Evolutionary conservation across 2,797 vertebrate species (phyloP).

Genomic region (Kryptolebias ocellatus): DNA sequence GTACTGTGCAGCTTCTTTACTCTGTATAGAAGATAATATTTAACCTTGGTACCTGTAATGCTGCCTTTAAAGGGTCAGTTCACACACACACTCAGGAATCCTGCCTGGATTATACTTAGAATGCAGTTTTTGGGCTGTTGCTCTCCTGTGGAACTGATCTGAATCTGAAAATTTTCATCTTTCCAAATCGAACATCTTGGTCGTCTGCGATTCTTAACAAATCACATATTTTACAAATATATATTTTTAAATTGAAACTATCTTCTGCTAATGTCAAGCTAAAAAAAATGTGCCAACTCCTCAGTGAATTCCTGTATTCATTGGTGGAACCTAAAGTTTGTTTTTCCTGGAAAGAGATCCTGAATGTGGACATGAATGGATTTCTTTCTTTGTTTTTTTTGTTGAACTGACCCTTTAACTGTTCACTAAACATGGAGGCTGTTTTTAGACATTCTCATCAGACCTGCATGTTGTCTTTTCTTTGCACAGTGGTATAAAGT

Average conservation of each 20-base stretch:
- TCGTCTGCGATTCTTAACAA: no score
- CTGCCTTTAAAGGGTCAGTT: slow-evolving; percentile 47
- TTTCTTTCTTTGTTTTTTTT: slow-evolving; percentile 10
- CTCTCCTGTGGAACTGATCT: no score
- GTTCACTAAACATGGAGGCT: slow-evolving; percentile 46
- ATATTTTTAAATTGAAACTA: no score
- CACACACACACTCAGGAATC: slow-evolving; percentile 6
- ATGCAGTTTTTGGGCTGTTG: background rate
- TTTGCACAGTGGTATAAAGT: slow-evolving; percentile 31
- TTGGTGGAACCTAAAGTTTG: background rate
- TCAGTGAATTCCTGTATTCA: background rate
- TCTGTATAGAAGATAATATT: slow-evolving; percentile 29
- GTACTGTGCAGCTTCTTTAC: slow-evolving; percentile 43
- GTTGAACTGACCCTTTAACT: slow-evolving; percentile 47
- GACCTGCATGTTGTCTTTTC: slow-evolving; percentile 69
- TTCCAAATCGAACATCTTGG: no score
- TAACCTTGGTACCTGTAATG: slow-evolving; percentile 34
- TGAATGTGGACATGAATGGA: background rate
- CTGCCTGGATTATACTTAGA: no score
- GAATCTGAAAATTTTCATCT: background rate
- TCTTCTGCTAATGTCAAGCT: no score
- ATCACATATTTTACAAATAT: no score
- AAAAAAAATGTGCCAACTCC: background rate
- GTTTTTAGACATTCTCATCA: slow-evolving; percentile 42
- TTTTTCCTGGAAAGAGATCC: background rate